A percentile compares a stretch with the other conserved stretches of the same genome.
phyloP scores from a whole-genome alignment of 2,113 vertebrate genomes.

The Oreochromis tanganicae region DNA sequence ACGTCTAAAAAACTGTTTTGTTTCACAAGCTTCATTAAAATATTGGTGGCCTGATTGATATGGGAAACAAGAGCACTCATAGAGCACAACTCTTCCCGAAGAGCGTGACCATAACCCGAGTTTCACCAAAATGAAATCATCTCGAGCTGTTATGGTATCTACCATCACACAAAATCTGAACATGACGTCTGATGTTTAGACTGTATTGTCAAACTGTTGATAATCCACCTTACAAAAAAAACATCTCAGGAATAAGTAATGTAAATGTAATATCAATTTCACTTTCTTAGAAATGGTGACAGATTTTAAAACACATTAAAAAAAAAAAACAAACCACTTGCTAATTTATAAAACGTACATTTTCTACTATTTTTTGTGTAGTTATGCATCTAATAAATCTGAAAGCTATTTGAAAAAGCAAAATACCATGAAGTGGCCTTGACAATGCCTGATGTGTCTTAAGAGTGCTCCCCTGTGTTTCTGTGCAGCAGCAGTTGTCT shows the following conservation, averaged over 20 bases:
- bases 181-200: background rate
- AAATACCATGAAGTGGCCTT: slow-evolving; percentile 1
- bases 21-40: background rate
- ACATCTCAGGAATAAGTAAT: background rate
- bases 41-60: background rate
- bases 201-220: background rate
- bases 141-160: background rate
- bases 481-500: slow-evolving; percentile 2
- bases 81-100: background rate
- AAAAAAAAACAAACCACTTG: background rate
- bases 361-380: background rate
- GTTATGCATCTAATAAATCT: slow-evolving; percentile 5
- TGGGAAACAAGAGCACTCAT: background rate
- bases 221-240: background rate
- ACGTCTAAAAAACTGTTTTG: background rate
- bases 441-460: background rate
- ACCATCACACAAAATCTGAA: background rate
- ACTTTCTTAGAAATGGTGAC: background rate
- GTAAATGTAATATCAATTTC: background rate
- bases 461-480: slow-evolving; percentile 25
- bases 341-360: background rate
- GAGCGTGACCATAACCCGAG: background rate
- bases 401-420: slow-evolving; percentile 8
- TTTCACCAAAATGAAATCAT: background rate
- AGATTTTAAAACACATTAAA: background rate